These are phyloP conservation scores for Homalodisca vitripennis DNA, from an alignment of 1,140 invertebrate genomes.

Conservation along the genomic window DNA sequence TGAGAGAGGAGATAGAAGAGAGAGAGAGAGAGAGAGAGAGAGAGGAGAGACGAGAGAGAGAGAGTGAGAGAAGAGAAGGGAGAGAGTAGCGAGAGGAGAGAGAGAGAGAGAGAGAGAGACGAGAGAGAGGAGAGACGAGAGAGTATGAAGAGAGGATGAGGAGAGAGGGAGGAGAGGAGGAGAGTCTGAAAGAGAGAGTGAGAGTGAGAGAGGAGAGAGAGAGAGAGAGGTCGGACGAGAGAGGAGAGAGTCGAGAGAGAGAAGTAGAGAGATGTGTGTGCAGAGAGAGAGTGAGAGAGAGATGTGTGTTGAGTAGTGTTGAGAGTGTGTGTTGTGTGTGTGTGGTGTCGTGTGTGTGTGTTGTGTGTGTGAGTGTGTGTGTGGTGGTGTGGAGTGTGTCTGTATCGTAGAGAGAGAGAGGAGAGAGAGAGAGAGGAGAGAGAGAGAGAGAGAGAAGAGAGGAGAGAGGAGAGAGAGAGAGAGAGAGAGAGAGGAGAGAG, in stretches of 20 bases:
- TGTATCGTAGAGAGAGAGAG: neutral
- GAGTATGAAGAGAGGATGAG: neutral
- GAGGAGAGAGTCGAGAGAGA: too few species aligned
- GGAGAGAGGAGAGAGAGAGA: neutral
- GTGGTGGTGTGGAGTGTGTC: neutral
- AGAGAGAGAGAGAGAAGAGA: neutral
- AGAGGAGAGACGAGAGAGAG: too few species aligned
- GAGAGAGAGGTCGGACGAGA: too few species aligned
- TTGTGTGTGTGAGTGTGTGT: too few species aligned
- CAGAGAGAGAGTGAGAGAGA: slow-evolving; percentile 1
- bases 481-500: neutral
- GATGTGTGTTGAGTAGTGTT: neutral
- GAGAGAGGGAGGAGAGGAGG: neutral
- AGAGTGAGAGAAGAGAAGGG: too few species aligned
- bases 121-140: too few species aligned
- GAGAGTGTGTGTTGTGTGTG: neutral
- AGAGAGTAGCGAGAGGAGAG: neutral
- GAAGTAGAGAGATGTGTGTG: neutral
- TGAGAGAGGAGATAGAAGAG: too few species aligned
- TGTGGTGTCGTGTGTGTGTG: too few species aligned
- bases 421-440: slow-evolving; percentile 10
- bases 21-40: too few species aligned
- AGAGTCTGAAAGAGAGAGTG: neutral
- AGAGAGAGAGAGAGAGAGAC: too few species aligned
- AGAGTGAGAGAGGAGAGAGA: neutral